Percentiles rank a stretch among this genome's conserved stretches.
phyloP scores from a whole-genome alignment of 2,888 invertebrate species.

The Polia nebulosa region DNA sequence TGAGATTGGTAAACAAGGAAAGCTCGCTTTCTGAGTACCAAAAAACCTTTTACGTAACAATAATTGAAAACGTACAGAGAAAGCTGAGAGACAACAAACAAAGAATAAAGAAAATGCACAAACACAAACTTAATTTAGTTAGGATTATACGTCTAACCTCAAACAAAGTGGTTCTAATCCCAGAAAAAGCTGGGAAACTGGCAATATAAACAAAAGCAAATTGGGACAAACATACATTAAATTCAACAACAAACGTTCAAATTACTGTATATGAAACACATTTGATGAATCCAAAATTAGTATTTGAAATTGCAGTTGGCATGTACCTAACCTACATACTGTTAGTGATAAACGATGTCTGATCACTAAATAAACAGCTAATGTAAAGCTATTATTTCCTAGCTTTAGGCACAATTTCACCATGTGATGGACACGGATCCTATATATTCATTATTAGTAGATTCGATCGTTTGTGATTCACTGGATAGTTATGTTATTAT shows the following conservation, averaged over 20 bases:
- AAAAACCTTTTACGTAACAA: background rate
- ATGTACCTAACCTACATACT: conserved; percentile 25
- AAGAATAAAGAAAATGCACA: background rate
- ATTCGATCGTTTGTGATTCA: conserved; percentile 13
- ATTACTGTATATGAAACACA: conserved; percentile 1
- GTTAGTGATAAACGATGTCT: conserved; percentile 35
- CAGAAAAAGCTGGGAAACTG: background rate
- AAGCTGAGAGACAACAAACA: background rate
- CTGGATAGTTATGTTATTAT: conserved; percentile 5
- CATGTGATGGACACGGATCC: background rate
- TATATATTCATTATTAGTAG: conserved; percentile 22
- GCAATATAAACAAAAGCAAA: background rate
- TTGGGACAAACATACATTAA: background rate
- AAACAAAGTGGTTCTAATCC: background rate
- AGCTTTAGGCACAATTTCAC: conserved; percentile 45
- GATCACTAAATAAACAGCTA: conserved; percentile 43
- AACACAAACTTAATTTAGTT: background rate
- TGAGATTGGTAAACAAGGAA: background rate
- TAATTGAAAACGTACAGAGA: background rate
- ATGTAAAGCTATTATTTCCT: conserved; percentile 35
- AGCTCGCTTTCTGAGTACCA: background rate
- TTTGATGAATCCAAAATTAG: conserved; percentile 28
- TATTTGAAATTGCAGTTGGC: conserved; percentile 27
- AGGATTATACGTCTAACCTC: background rate
- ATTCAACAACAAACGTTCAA: background rate